Conservation (phyloP, 2,113 vertebrate genomes). For the Penelope pileata region DNA sequence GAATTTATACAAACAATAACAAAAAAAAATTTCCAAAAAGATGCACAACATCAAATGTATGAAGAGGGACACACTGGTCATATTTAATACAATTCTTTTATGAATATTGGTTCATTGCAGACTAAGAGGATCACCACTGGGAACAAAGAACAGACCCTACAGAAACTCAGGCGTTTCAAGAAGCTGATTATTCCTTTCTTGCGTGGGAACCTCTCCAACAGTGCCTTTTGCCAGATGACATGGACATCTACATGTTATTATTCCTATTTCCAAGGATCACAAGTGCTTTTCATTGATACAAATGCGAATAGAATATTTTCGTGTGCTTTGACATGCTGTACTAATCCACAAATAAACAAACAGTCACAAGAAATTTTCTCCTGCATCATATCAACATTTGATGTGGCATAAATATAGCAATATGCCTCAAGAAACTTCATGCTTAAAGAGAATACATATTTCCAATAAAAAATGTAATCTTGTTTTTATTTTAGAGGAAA, state of each 20-base stretch:
- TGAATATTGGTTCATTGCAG: neutral
- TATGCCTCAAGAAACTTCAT: constrained; percentile 36
- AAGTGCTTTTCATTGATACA: constrained; percentile 10
- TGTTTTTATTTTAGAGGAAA: constrained; percentile 38
- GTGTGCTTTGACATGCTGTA: neutral
- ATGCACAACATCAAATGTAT: neutral
- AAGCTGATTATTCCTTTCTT: neutral
- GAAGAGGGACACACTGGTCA: neutral
- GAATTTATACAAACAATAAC: neutral
- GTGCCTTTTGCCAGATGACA: neutral
- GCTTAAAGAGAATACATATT: constrained; percentile 62
- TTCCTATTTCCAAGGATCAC: constrained; percentile 10
- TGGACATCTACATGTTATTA: neutral
- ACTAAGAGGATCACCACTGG: neutral
- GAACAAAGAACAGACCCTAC: neutral
- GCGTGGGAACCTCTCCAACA: neutral
- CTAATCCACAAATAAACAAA: constrained; percentile 57
- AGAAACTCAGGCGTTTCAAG: neutral
- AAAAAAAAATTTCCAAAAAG: neutral
- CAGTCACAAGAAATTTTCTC: constrained; percentile 26
- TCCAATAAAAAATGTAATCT: constrained; percentile 41
- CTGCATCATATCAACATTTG: constrained; percentile 52
- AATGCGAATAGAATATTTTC: constrained; percentile 30
- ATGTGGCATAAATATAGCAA: constrained; percentile 65
- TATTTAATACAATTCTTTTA: neutral